Percentiles rank a stretch among this genome's conserved stretches.
These are phyloP conservation scores for Lophura nycthemera DNA, from an alignment of 2,113 vertebrate species.

Conservation along the genomic window DNA sequence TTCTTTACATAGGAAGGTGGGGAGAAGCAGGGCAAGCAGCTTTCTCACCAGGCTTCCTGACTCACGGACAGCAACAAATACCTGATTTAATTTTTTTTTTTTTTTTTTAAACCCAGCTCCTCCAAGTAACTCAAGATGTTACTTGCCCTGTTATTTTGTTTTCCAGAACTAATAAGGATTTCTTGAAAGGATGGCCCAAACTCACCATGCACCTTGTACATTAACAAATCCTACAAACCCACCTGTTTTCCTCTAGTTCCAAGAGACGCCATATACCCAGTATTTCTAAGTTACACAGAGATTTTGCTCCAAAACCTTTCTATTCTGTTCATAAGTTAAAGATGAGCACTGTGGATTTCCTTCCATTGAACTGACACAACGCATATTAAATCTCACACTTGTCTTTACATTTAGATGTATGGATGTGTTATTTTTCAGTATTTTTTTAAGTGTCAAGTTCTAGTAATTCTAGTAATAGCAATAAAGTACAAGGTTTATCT, in stretches of 20 bases:
- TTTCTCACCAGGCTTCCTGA: neutral
- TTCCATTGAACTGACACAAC: neutral
- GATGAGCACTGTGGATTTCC: neutral
- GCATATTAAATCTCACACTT: neutral
- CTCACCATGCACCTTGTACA: neutral
- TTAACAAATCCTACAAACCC: neutral
- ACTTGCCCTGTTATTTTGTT: neutral
- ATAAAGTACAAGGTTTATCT: neutral
- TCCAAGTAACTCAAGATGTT: neutral
- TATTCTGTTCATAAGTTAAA: neutral
- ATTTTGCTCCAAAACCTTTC: neutral
- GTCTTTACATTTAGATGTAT: neutral
- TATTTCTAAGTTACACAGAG: neutral
- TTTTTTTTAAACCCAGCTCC: neutral
- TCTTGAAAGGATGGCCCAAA: neutral
- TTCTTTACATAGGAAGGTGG: neutral
- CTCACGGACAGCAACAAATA: neutral
- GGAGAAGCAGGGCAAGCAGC: neutral
- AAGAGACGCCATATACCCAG: too few species aligned
- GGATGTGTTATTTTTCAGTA: rapidly evolving
- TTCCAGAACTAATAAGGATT: neutral
- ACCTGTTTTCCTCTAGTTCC: neutral
- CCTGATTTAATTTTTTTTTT: neutral
- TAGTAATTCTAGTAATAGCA: neutral
- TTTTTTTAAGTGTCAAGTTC: neutral